Conservation (phyloP, 2,888 invertebrate genomes). For the Dicycla oo region DNA sequence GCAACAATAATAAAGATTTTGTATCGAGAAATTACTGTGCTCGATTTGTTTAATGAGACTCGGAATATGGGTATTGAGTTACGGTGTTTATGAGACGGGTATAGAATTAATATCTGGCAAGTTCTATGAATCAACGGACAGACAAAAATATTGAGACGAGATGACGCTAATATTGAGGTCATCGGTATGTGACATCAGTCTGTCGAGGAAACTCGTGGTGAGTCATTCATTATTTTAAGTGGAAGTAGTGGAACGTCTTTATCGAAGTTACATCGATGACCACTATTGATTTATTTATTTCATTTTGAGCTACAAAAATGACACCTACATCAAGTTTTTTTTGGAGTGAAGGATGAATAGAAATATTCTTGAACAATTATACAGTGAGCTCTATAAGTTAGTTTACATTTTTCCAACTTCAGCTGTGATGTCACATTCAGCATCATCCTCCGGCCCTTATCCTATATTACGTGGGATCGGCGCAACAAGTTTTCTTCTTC, state of each 20-base stretch:
- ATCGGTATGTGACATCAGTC: neutral
- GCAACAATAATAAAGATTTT: slow-evolving; percentile 51
- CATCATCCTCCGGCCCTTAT: no score
- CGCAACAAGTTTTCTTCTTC: no score
- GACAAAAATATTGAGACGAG: neutral
- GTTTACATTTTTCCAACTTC: no score
- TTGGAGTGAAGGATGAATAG: neutral
- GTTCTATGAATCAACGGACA: neutral
- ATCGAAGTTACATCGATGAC: neutral
- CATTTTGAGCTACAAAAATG: neutral
- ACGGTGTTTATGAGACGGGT: slow-evolving; percentile 1
- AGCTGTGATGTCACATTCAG: no score
- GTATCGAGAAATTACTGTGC: slow-evolving; percentile 30
- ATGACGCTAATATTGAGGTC: neutral
- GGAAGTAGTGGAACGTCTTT: neutral
- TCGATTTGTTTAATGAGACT: slow-evolving; percentile 46
- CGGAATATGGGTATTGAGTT: slow-evolving; percentile 44
- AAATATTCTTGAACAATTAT: neutral
- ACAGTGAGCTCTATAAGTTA: no score
- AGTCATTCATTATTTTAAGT: neutral
- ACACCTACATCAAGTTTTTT: neutral
- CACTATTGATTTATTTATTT: neutral
- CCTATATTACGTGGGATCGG: no score
- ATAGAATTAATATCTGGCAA: slow-evolving; percentile 3
- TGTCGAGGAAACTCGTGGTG: neutral